Evolutionary conservation across 2,888 invertebrate species (phyloP).

Genomic region (Phasia obesa): DNA sequence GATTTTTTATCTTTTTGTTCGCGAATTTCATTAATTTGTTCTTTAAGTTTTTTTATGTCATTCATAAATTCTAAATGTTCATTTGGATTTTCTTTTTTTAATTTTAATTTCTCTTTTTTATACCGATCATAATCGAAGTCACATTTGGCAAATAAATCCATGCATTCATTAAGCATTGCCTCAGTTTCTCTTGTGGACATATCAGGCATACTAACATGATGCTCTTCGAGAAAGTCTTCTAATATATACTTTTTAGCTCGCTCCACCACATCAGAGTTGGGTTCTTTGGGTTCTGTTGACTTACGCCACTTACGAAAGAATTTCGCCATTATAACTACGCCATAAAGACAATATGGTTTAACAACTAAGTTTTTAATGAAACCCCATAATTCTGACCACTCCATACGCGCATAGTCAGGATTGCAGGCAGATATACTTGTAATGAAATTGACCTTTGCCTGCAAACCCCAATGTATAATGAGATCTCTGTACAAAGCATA

Average conservation of each 20-base stretch:
- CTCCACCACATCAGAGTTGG: constrained; percentile 78
- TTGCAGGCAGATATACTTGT: constrained; percentile 80
- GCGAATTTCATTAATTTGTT: constrained; percentile 79
- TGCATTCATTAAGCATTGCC: constrained; percentile 78
- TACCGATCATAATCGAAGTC: constrained; percentile 81
- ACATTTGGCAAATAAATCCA: constrained; percentile 78
- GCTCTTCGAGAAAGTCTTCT: constrained; percentile 83
- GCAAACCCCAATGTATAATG: constrained; percentile 79
- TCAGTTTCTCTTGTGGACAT: constrained; percentile 80
- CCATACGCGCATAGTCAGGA: constrained; percentile 77
- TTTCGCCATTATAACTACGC: constrained; percentile 80
- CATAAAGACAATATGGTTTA: constrained; percentile 81
- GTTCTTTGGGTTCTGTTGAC: constrained; percentile 73
- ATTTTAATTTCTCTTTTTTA: constrained; percentile 77
- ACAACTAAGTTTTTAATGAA: constrained; percentile 80
- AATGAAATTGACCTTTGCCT: constrained; percentile 78
- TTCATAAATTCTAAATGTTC: constrained; percentile 80
- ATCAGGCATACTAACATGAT: constrained; percentile 80
- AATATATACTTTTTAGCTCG: constrained; percentile 84
- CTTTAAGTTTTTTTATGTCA: constrained; percentile 80
- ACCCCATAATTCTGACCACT: constrained; percentile 79
- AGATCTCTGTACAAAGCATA: constrained; percentile 78
- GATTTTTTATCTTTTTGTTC: constrained; percentile 76
- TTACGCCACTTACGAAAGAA: constrained; percentile 81
- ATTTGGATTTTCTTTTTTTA: constrained; percentile 75